Conservation (phyloP, 2,888 invertebrate genomes). For the Brachyopa scutellaris region DNA sequence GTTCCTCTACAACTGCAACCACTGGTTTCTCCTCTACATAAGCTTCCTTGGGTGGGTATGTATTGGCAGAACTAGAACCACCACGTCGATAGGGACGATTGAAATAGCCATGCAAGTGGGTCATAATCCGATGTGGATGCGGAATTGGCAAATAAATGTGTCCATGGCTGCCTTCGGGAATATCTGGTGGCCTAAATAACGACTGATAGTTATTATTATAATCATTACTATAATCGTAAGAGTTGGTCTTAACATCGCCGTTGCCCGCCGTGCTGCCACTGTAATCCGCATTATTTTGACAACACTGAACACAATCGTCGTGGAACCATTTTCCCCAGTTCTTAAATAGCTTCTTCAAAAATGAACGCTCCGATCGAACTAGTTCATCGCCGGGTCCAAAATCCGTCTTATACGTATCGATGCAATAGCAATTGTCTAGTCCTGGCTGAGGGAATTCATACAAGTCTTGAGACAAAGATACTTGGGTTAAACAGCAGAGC, state of each 20-base stretch:
- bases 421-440: conserved; percentile 74
- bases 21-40: conserved; percentile 32
- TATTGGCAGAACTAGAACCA: background rate
- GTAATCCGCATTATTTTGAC: conserved; percentile 42
- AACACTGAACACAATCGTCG: conserved; percentile 55
- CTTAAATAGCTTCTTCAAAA: conserved; percentile 74
- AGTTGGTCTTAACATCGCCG: conserved; percentile 11
- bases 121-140: conserved; percentile 43
- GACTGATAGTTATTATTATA: background rate
- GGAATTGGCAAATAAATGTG: conserved; percentile 51
- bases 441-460: conserved; percentile 70
- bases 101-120: conserved; percentile 28
- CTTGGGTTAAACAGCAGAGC: conserved; percentile 22
- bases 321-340: conserved; percentile 29
- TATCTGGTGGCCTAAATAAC: conserved; percentile 9
- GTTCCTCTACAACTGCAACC: background rate
- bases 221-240: background rate
- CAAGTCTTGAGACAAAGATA: conserved; percentile 31
- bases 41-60: conserved; percentile 42
- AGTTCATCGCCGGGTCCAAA: conserved; percentile 74
- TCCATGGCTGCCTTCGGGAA: conserved; percentile 3
- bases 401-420: conserved; percentile 74
- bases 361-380: conserved; percentile 75
- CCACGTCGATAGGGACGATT: conserved; percentile 43
- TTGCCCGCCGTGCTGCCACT: conserved; percentile 41